A percentile compares a stretch with the other conserved stretches of the same genome.
phyloP scores from a whole-genome alignment of 2,888 invertebrate genomes.

The Empis stercorea region DNA sequence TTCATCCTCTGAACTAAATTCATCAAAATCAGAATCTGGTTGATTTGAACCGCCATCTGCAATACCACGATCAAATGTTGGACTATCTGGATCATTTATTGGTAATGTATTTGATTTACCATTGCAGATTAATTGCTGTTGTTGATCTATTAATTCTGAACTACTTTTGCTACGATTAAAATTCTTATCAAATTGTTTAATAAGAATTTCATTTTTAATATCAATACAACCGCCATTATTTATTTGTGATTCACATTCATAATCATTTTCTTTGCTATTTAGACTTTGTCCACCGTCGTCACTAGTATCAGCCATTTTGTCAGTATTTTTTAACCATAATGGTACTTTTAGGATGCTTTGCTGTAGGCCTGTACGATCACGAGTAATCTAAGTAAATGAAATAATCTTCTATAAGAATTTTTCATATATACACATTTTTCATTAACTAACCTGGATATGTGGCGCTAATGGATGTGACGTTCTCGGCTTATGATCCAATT shows the following conservation, averaged over 20 bases:
- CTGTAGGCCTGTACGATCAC: conserved; percentile 81
- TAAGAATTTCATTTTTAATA: conserved; percentile 22
- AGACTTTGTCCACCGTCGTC: conserved; percentile 3
- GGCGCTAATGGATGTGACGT: conserved; percentile 70
- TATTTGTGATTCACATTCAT: conserved; percentile 11
- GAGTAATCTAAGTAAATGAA: conserved; percentile 41
- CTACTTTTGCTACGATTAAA: conserved; percentile 35
- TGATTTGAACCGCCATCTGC: conserved; percentile 73
- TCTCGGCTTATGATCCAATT: conserved; percentile 65
- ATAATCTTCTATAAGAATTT: neutral
- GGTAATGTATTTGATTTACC: conserved; percentile 15
- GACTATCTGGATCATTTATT: conserved; percentile 17
- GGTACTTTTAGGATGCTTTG: conserved; percentile 70
- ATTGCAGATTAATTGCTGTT: neutral
- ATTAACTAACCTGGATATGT: conserved; percentile 54
- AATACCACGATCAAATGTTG: conserved; percentile 31
- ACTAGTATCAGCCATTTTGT: conserved; percentile 19
- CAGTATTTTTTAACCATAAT: conserved; percentile 35
- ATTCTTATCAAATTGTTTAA: conserved; percentile 17
- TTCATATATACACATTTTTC: neutral
- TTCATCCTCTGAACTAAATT: conserved; percentile 67
- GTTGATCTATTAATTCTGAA: conserved; percentile 24
- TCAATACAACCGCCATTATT: conserved; percentile 25
- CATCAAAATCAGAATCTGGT: conserved; percentile 77
- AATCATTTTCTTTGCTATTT: conserved; percentile 10